Percentiles rank a stretch among this genome's conserved stretches.
phyloP scores from a whole-genome alignment of 2,797 vertebrate species.

The Champsocephalus gunnari region DNA sequence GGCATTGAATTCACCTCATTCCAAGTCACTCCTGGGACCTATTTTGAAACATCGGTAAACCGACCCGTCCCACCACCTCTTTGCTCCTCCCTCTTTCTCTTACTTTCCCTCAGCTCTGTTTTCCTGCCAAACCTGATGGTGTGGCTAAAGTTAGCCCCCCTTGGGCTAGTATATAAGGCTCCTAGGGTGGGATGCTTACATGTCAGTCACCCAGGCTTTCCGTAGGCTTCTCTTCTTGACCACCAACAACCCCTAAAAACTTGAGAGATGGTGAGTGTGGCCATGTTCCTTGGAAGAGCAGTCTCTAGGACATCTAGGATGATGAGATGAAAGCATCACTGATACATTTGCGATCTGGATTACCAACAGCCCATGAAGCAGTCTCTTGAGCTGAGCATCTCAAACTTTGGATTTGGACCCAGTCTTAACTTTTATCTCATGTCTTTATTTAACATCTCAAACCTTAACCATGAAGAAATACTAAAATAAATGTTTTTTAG shows the following conservation, averaged over 20 bases:
- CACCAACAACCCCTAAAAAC: constrained; percentile 79
- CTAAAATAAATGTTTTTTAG: constrained; percentile 1
- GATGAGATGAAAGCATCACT: constrained; percentile 60
- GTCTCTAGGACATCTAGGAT: constrained; percentile 45
- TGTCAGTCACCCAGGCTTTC: constrained; percentile 86
- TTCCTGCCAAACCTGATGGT: constrained; percentile 89
- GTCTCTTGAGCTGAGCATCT: constrained; percentile 18
- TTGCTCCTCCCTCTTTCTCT: constrained; percentile 80
- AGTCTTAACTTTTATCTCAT: constrained; percentile 24
- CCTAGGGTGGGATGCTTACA: constrained; percentile 71
- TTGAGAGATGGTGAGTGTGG: constrained; percentile 87
- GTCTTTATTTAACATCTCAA: constrained; percentile 16
- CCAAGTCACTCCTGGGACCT: constrained; percentile 78
- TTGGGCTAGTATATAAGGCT: constrained; percentile 89
- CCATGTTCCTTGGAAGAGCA: constrained; percentile 40
- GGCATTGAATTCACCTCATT: constrained; percentile 87
- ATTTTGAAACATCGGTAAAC: constrained; percentile 82
- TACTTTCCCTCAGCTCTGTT: constrained; percentile 77
- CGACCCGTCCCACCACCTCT: constrained; percentile 66
- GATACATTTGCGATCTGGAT: constrained; percentile 61
- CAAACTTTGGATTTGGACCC: constrained; percentile 49
- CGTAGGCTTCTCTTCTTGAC: constrained; percentile 85
- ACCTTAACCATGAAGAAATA: constrained; percentile 12
- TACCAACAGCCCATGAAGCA: constrained; percentile 43
- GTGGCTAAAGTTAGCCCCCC: constrained; percentile 90